Evolutionary conservation across 2,797 vertebrate genomes (phyloP).

Genomic region (Hydrophis major): DNA sequence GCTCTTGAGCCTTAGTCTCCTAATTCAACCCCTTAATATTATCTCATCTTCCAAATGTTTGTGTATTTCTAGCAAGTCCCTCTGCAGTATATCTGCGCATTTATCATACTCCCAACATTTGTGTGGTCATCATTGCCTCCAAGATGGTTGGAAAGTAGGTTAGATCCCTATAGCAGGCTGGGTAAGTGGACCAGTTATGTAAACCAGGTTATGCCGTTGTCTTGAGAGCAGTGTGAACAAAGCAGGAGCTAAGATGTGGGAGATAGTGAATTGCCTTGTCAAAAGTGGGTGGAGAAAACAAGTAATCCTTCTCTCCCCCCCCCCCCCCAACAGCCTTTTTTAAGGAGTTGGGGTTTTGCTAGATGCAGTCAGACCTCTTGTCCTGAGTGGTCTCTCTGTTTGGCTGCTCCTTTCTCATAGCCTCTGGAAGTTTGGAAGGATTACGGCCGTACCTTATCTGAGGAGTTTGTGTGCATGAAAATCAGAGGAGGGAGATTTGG

Average conservation of each 20-base stretch:
- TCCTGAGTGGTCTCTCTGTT: neutral
- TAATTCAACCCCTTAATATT: neutral
- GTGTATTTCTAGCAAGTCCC: neutral
- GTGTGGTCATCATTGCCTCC: neutral
- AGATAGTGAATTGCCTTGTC: neutral
- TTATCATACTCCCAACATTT: too few relatives aligned
- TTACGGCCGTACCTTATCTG: neutral
- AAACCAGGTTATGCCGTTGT: constrained; percentile 39
- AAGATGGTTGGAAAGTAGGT: constrained; percentile 30
- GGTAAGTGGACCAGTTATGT: constrained; percentile 44
- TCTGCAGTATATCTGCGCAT: neutral
- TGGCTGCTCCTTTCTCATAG: neutral
- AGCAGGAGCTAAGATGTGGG: neutral
- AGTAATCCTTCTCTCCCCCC: too few relatives aligned
- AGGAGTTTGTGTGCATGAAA: constrained; percentile 2
- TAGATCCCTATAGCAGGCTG: neutral
- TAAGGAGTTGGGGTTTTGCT: neutral
- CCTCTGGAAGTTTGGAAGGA: neutral
- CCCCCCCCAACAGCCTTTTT: neutral
- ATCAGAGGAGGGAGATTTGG: neutral
- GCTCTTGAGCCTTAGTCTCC: neutral
- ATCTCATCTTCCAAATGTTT: neutral
- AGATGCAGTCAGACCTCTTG: neutral
- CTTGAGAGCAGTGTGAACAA: constrained; percentile 11
- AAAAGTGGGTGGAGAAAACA: neutral